phyloP scores from a whole-genome alignment of 2,113 vertebrate species.

The Cinclus mexicanus region DNA sequence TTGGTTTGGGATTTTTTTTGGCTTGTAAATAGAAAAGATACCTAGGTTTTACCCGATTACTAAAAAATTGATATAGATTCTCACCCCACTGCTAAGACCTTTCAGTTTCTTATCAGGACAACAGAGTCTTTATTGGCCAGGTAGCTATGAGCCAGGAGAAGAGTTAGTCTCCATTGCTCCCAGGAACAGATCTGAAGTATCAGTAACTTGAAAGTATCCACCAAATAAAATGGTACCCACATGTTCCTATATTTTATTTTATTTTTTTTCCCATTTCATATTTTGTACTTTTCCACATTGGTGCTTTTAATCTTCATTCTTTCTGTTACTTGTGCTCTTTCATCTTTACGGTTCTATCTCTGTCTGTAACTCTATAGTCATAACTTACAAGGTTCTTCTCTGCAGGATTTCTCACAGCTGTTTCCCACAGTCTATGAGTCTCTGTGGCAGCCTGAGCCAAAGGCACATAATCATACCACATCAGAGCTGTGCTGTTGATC shows the following conservation, averaged over 20 bases:
- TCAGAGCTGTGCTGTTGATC: neutral
- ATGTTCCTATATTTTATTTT: rapidly evolving
- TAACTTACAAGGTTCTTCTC: neutral
- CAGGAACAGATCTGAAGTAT: neutral
- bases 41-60: neutral
- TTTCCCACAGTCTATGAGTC: neutral
- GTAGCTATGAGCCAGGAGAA: neutral
- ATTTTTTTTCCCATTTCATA: neutral
- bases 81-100: neutral
- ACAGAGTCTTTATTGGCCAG: neutral
- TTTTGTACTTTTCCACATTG: neutral
- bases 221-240: neutral
- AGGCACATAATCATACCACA: neutral
- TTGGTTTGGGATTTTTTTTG: neutral
- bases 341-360: neutral
- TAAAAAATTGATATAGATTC: neutral
- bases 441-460: neutral
- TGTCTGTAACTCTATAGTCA: neutral
- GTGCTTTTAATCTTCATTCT: neutral
- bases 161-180: neutral
- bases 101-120: neutral
- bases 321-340: neutral
- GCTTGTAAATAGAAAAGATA: neutral
- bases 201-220: neutral
- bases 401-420: neutral